Base-by-base conservation (phyloP, 2,888 invertebrate genomes). In the Notocelia uddmanniana region DNA sequence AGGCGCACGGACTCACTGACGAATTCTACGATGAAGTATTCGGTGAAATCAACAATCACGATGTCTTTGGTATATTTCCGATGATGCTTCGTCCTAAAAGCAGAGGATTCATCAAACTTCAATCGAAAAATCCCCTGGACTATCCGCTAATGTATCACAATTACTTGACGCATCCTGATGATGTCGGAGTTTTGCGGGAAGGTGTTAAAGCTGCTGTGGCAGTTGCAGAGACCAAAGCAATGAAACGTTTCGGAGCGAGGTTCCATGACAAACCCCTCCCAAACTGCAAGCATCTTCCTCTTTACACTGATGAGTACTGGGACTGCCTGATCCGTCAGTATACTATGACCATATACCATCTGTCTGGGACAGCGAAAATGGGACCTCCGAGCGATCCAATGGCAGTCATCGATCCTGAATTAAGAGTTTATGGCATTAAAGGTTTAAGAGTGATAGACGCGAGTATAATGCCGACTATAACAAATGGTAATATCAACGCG, bases 81-180 rank as follows among this genome's bases (percentile, higher is more conserved):
- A 97, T 98, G 97, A 96, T 98, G 95, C 86, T 99, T 81, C 94
- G 99, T 0, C 98, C 99, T 0, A 97, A 97, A 81, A 97, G 98
- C 71, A 94, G 96, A 6, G 99, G 99, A 0, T 95, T 95, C 77
- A 95, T 99, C 0, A 97, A 96, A 77, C 87, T 98, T 1, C 94
- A 94, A 58, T 95, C 96, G 0, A 95, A 94, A 62, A 95, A 97
- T 87, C 96, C 97, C 0, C 85, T 95, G 83, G 96, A 97, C 9
- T 97, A 98, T 86, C 99, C 99, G 0, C 91, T 97, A 5, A 95
- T 99, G 84, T 96, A 98, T 80, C 98, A 98, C 82, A 99, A 99
- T 86, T 99, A 99, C 84, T 92, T 99, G 74, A 97, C 97, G 0
- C 96, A 98, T 85, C 97, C 96, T 0, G 96, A 97, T 74, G 99